These are phyloP conservation scores for Phalacrocorax pelagicus DNA, from an alignment of 2,113 vertebrate species.

Conservation along the genomic window DNA sequence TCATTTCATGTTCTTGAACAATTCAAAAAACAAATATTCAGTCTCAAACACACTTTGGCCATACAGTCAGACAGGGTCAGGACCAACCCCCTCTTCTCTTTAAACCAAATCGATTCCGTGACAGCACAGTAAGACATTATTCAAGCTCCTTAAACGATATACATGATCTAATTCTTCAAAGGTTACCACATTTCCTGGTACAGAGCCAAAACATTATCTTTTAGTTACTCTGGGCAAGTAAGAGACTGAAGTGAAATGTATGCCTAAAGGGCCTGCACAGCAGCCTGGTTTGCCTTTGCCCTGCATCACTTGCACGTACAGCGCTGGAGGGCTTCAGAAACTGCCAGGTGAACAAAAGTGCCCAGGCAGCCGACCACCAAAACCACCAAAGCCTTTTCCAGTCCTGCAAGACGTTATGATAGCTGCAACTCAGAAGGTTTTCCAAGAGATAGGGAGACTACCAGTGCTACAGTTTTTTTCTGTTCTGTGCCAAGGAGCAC, in stretches of 20 bases:
- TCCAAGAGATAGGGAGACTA: neutral
- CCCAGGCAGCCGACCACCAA: neutral
- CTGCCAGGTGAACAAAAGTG: neutral
- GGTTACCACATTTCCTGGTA: neutral
- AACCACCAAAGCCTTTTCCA: neutral
- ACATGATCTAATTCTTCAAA: neutral
- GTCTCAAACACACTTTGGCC: neutral
- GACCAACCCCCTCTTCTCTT: neutral
- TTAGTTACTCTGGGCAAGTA: neutral
- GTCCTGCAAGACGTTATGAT: fast-evolving
- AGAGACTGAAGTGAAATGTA: neutral
- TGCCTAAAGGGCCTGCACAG: neutral
- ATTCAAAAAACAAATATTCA: neutral
- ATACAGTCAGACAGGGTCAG: neutral
- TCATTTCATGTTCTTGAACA: neutral
- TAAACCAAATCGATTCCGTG: neutral
- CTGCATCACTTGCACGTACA: neutral
- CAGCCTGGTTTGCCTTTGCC: neutral
- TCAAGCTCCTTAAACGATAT: neutral
- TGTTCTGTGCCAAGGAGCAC: neutral
- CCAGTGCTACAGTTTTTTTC: neutral
- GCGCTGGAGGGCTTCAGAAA: neutral
- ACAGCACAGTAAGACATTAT: neutral
- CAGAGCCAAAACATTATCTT: neutral
- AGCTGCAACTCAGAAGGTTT: neutral